Conservation (phyloP, 1,140 invertebrate genomes). For the Pseudomyrmex cubaensis region DNA sequence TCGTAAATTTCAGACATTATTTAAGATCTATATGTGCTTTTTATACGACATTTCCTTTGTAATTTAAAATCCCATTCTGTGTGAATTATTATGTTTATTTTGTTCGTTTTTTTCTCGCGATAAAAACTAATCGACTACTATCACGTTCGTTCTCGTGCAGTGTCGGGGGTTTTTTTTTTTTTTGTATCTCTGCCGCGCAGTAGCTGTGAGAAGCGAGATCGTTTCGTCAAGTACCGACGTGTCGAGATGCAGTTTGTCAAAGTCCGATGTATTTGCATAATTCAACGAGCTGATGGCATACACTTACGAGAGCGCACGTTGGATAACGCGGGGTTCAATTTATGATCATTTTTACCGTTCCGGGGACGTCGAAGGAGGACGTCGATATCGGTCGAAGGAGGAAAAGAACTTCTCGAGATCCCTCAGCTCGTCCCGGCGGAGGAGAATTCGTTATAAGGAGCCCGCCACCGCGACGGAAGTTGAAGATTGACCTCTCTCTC, state of each 20-base stretch:
- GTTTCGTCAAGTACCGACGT: conserved; percentile 35
- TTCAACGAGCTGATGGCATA: conserved; percentile 52
- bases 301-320: conserved; percentile 51
- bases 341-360: conserved; percentile 54
- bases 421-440: conserved; percentile 2
- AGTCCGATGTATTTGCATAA: conserved; percentile 56
- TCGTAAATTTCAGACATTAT: neutral
- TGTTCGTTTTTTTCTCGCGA: too few species aligned
- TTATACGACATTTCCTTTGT: neutral
- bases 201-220: neutral
- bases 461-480: conserved; percentile 32
- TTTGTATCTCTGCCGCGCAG: neutral
- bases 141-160: neutral
- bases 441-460: conserved; percentile 42
- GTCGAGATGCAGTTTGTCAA: conserved; percentile 58
- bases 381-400: conserved; percentile 38
- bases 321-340: conserved; percentile 48
- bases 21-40: neutral
- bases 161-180: too few species aligned
- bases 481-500: conserved; percentile 35
- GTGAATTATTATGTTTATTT: too few species aligned
- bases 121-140: neutral
- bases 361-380: conserved; percentile 11
- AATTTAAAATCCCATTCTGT: too few species aligned
- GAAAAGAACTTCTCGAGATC: conserved; percentile 27